Evolutionary conservation across 1,140 invertebrate species (phyloP).

Genomic region (Drosophila tropicalis): DNA sequence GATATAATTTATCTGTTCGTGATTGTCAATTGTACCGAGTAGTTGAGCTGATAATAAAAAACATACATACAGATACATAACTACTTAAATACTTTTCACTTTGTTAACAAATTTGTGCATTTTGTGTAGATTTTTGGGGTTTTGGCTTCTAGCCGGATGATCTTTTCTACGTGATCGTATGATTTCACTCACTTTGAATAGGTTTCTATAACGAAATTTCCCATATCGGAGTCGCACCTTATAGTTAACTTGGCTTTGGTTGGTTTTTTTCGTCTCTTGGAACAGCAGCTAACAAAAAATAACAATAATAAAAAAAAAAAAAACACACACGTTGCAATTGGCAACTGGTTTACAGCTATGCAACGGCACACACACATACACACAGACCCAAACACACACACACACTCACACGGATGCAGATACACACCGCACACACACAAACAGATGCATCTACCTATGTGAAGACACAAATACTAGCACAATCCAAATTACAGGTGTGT

Average conservation of each 20-base stretch:
- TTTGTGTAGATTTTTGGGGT: background rate
- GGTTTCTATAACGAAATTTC: slow-evolving; percentile 17
- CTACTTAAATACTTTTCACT: background rate
- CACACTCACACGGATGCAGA: slow-evolving; percentile 14
- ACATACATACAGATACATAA: background rate
- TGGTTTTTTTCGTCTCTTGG: slow-evolving; percentile 46
- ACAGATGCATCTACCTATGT: slow-evolving; percentile 30
- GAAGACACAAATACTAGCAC: slow-evolving; percentile 43
- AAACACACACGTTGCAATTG: slow-evolving; percentile 69
- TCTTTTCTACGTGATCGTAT: slow-evolving; percentile 2
- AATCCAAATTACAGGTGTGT: slow-evolving; percentile 65
- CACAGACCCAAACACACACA: slow-evolving; percentile 32
- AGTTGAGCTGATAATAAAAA: slow-evolving; percentile 12
- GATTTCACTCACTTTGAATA: slow-evolving; percentile 7
- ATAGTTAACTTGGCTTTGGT: slow-evolving; percentile 15
- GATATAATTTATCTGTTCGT: slow-evolving; percentile 45
- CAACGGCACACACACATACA: slow-evolving; percentile 52
- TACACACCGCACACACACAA: slow-evolving; percentile 27
- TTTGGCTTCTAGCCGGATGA: background rate
- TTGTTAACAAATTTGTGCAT: slow-evolving; percentile 8
- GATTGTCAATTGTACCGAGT: background rate
- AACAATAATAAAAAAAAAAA: slow-evolving; percentile 26
- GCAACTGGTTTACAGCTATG: slow-evolving; percentile 80
- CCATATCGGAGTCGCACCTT: slow-evolving; percentile 32
- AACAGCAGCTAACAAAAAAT: slow-evolving; percentile 49